These are phyloP conservation scores for Cryptotermes secundus DNA, from an alignment of 1,140 invertebrate genomes.

Conservation along the genomic window DNA sequence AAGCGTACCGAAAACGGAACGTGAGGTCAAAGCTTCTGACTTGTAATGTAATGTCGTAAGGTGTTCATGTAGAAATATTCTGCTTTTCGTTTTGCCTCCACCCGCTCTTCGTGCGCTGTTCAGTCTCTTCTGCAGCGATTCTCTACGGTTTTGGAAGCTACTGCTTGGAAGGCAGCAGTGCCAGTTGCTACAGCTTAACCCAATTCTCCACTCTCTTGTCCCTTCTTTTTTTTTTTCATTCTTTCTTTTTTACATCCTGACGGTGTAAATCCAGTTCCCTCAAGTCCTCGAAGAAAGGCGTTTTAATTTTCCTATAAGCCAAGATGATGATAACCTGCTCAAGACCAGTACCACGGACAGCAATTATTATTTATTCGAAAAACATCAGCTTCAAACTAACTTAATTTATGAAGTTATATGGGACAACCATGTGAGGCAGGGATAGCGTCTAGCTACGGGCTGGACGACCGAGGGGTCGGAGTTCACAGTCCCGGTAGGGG, in stretches of 20 bases:
- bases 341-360: background rate
- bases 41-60: background rate
- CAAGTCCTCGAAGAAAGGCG: background rate
- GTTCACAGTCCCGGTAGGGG: too few species aligned
- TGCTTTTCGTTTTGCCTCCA: background rate
- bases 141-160: background rate
- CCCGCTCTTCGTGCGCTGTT: background rate
- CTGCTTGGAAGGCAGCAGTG: background rate
- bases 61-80: conserved; percentile 2
- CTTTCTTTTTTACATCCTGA: background rate
- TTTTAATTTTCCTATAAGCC: conserved; percentile 10
- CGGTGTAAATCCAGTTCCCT: conserved; percentile 18
- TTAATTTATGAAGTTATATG: too few species aligned
- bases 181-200: too few species aligned
- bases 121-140: background rate
- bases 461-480: too few species aligned
- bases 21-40: background rate
- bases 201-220: too few species aligned
- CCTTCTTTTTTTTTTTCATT: background rate
- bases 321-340: conserved; percentile 22
- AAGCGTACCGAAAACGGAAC: background rate
- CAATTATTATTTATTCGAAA: too few species aligned
- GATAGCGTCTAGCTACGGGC: too few species aligned
- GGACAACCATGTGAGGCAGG: too few species aligned
- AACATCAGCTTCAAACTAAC: too few species aligned